These are phyloP conservation scores for Hiodon alosoides DNA, from an alignment of 2,113 vertebrate species.

Conservation along the genomic window DNA sequence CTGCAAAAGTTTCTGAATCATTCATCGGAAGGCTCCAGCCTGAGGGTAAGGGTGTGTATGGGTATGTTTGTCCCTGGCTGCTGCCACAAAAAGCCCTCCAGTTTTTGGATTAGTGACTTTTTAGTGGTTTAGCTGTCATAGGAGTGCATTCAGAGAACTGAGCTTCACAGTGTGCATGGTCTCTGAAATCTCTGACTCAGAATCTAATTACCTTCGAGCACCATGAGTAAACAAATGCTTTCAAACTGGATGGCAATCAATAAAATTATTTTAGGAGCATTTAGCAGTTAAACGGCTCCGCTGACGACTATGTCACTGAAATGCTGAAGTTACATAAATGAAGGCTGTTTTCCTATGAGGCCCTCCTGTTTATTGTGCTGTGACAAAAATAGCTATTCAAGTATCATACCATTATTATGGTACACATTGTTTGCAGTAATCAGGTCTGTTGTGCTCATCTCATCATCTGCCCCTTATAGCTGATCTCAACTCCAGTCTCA, in stretches of 20 bases:
- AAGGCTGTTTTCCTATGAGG: neutral
- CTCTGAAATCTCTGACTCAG: neutral
- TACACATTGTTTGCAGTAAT: neutral
- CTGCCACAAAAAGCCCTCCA: neutral
- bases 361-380: neutral
- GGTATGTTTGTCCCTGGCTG: neutral
- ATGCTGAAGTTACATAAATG: neutral
- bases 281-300: neutral
- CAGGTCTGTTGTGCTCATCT: neutral
- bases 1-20: slow-evolving; percentile 2
- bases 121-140: neutral
- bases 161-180: neutral
- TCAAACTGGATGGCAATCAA: too few relatives aligned
- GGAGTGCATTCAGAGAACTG: too few relatives aligned
- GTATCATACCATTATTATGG: neutral
- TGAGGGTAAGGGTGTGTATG: neutral
- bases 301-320: neutral
- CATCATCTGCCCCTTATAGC: neutral
- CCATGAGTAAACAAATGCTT: neutral
- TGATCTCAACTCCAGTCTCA: neutral
- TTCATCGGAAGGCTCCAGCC: neutral
- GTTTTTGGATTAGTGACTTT: neutral
- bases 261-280: too few relatives aligned
- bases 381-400: neutral
- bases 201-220: neutral